Conservation (phyloP, 2,797 vertebrate genomes). For the Chrysocyon brachyurus region DNA sequence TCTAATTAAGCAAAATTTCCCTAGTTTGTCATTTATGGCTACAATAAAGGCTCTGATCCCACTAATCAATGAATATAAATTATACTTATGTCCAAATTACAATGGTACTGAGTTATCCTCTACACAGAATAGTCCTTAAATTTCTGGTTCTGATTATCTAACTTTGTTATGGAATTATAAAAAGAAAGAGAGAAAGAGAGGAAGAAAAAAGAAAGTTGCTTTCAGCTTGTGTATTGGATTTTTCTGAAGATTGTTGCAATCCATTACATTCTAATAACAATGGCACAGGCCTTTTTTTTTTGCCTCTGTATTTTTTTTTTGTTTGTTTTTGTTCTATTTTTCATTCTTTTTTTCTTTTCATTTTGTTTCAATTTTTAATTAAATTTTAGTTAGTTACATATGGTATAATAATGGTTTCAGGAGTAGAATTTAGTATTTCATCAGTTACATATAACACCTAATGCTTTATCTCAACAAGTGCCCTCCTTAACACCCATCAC, state of each 20-base stretch:
- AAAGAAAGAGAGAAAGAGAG: neutral
- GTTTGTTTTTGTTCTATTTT: neutral
- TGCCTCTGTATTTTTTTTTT: neutral
- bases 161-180: neutral
- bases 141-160: conserved; percentile 51
- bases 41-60: neutral
- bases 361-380: neutral
- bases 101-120: neutral
- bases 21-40: neutral
- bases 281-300: neutral
- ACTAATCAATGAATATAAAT: conserved; percentile 37
- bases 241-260: neutral
- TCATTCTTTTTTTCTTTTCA: neutral
- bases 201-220: neutral
- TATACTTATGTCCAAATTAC: neutral
- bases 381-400: neutral
- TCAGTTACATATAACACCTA: neutral
- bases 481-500: neutral
- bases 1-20: neutral
- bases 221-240: neutral
- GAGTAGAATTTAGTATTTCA: neutral
- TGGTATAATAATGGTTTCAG: neutral
- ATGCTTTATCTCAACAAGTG: neutral
- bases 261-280: neutral
- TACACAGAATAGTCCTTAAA: neutral